Percentiles rank a stretch among this genome's conserved stretches.
Conservation (phyloP, 2,888 invertebrate genomes). For the Drosophila birchii region DNA sequence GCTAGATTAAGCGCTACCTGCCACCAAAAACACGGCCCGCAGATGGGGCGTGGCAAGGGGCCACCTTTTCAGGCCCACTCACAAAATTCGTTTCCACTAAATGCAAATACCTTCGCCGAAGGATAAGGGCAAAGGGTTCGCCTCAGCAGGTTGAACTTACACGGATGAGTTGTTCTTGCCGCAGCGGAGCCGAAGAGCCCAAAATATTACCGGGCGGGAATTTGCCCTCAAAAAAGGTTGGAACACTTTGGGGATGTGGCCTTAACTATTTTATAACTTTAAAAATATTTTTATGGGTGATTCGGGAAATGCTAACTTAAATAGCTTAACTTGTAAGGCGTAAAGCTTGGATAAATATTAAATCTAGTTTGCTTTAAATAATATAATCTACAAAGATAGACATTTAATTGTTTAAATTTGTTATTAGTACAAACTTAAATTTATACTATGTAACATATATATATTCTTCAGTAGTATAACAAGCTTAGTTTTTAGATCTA, state of each 20-base stretch:
- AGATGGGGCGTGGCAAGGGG: constrained; percentile 22
- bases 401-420: background rate
- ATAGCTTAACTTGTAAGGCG: background rate
- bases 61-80: constrained; percentile 67
- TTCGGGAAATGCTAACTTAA: background rate
- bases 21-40: constrained; percentile 42
- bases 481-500: background rate
- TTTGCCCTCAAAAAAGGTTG: constrained; percentile 7
- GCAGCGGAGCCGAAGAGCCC: constrained; percentile 17
- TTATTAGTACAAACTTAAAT: background rate
- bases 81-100: constrained; percentile 55
- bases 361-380: background rate
- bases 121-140: constrained; percentile 33
- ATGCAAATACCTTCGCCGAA: constrained; percentile 46
- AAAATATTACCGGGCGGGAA: constrained; percentile 5
- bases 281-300: constrained; percentile 1
- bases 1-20: constrained; percentile 55
- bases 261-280: constrained; percentile 5
- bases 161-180: constrained; percentile 63
- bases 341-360: background rate
- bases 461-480: background rate
- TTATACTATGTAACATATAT: too few relatives aligned
- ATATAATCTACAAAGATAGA: accelerated
- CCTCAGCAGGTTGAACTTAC: constrained; percentile 38
- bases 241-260: constrained; percentile 8